Conservation (phyloP, 2,797 vertebrate genomes). For the Squalus acanthias region DNA sequence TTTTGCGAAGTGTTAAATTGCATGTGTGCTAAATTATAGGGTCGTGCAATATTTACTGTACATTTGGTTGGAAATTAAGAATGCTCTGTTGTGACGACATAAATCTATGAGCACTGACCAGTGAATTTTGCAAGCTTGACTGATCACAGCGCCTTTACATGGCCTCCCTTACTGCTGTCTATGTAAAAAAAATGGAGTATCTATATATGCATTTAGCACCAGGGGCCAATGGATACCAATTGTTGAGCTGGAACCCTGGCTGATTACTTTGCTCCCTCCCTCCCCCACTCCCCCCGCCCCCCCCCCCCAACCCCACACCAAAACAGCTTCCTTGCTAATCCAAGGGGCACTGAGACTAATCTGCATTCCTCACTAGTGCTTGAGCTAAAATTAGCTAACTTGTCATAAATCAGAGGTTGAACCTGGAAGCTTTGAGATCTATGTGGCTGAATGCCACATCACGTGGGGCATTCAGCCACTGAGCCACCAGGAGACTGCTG, state of each 20-base stretch:
- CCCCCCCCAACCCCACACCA: no score
- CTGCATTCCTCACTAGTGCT: neutral
- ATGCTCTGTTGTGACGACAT: neutral
- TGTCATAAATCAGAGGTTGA: neutral
- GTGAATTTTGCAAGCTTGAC: neutral
- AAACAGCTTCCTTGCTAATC: neutral
- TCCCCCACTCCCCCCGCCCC: no score
- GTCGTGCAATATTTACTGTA: neutral
- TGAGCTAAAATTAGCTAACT: neutral
- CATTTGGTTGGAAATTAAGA: neutral
- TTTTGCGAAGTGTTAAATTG: neutral
- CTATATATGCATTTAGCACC: neutral
- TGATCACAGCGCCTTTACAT: neutral
- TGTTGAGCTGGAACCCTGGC: neutral
- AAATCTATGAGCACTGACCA: neutral
- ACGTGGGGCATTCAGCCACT: neutral
- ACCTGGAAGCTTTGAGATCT: neutral
- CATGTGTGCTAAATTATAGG: neutral
- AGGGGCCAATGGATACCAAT: neutral
- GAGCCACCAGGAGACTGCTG: neutral
- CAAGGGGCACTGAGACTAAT: neutral
- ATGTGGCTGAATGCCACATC: neutral
- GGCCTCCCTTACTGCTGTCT: neutral
- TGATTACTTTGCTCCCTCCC: neutral
- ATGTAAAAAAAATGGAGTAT: neutral